Evolutionary conservation across 2,797 vertebrate species (phyloP), one percentile per base, ranked within the genome.

Genomic region (Vipera latastei): DNA sequence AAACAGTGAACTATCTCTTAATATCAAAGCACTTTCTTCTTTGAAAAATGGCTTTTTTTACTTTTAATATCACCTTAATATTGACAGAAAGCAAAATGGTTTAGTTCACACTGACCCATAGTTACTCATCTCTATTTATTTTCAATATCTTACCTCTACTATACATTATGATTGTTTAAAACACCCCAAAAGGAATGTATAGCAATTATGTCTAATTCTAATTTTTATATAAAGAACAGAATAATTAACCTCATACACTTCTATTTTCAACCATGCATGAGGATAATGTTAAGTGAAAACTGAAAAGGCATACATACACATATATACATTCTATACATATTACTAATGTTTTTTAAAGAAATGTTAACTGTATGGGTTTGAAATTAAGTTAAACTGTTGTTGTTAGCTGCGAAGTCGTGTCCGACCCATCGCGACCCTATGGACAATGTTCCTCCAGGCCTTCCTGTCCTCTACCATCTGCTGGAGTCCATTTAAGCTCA

Each of bases 1-100:
- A 22, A 78, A 83, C 14, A 92, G 13, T 38, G 56, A 91, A 9
- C 11, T 60, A 93, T 93, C 69, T 91, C 56, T 57, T 90, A 94
- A 93, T 55, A 57, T 92, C 92, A 93, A 65, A 91, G 73, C 91
- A 91, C n/a, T n/a, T 48, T 83, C 8, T 20, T 89, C 94, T 93
- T 61, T 65, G 92, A 95, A 94, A 28, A 91, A 57, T 89, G 92
- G 56, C 59, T 26, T 92, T 73, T 85, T 85, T n/a, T 90, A 91
- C 91, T 89, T 92, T 0, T 87, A 38, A 91, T 7, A 14, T 48
- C 48, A 25, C 9, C 38, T 90, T 48, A 85, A 20, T n/a, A 90
- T 56, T 93, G 9, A 6, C 3, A 38, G 56, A 88, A 88, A 88
- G 56, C 22, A 25, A 32, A 56, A 88, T 88, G n/a, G 11, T 6